Evolutionary conservation across 2,888 invertebrate genomes (phyloP).

Genomic region (Pecten maximus): DNA sequence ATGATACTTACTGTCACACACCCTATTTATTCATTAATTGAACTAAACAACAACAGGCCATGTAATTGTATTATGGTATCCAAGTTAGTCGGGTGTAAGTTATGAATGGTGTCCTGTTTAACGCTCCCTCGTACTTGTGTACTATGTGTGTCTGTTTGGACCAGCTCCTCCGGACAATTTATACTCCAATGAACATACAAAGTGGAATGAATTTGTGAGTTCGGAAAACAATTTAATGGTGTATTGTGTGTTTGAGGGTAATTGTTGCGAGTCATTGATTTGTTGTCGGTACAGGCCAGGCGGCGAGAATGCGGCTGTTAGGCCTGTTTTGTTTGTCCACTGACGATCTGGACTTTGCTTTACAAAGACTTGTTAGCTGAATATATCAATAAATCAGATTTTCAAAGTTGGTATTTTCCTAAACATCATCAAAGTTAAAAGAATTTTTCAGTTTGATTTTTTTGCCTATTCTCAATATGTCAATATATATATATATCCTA

Average conservation of each 20-base stretch:
- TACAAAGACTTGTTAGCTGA: not conserved
- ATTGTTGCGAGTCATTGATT: slow-evolving; percentile 31
- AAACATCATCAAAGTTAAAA: not conserved
- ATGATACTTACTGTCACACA: not conserved
- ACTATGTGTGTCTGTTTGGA: not conserved
- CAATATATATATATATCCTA: too few species aligned
- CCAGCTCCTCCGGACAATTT: not conserved
- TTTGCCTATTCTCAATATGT: too few species aligned
- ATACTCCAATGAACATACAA: not conserved
- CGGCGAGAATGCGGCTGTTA: not conserved
- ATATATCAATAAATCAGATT: not conserved
- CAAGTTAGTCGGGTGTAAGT: not conserved
- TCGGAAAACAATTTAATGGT: slow-evolving; percentile 2
- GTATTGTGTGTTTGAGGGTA: not conserved
- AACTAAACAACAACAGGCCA: not conserved
- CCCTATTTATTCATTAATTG: not conserved
- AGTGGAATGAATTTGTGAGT: slow-evolving; percentile 22
- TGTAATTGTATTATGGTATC: not conserved
- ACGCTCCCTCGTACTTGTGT: not conserved
- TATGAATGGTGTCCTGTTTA: not conserved
- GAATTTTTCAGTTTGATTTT: not conserved
- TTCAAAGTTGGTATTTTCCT: not conserved
- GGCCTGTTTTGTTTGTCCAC: not conserved
- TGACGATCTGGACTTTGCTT: not conserved
- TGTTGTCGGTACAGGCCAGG: not conserved